Percentiles rank a stretch among this genome's conserved stretches.
These are phyloP conservation scores for Myxocyprinus asiaticus DNA, from an alignment of 2,113 vertebrate species.

Conservation along the genomic window DNA sequence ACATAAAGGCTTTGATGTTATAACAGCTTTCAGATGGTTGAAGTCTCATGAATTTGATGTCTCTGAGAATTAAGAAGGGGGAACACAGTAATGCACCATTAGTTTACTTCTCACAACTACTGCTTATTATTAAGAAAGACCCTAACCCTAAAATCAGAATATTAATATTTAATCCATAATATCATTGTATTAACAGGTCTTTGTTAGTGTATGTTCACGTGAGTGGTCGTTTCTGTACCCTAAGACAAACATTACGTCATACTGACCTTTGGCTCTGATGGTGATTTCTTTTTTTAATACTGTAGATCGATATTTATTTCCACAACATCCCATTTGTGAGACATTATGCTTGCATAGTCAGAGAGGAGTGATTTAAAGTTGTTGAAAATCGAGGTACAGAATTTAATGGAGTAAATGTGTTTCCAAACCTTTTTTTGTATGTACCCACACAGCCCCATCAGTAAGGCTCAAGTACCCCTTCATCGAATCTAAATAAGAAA, in stretches of 20 bases:
- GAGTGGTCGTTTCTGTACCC: neutral
- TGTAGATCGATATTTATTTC: neutral
- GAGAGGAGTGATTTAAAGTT: neutral
- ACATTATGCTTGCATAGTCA: neutral
- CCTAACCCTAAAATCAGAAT: too few relatives aligned
- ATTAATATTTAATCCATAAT: neutral
- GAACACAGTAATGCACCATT: neutral
- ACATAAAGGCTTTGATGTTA: conserved; percentile 26
- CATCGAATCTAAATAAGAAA: too few relatives aligned
- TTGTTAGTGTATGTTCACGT: neutral
- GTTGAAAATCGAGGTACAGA: too few relatives aligned
- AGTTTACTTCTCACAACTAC: neutral
- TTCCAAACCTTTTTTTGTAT: too few relatives aligned
- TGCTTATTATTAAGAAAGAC: conserved; percentile 28
- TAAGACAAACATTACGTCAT: neutral
- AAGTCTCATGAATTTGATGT: neutral
- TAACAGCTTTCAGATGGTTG: conserved; percentile 7
- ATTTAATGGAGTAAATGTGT: too few relatives aligned
- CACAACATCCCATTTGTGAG: neutral
- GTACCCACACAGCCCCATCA: too few relatives aligned
- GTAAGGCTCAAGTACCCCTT: too few relatives aligned
- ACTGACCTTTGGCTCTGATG: neutral
- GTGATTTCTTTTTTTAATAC: neutral
- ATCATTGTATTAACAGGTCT: neutral
- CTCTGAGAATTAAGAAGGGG: neutral